Base-by-base conservation (phyloP, 2,113 vertebrate species). In the Setophaga coronata region DNA sequence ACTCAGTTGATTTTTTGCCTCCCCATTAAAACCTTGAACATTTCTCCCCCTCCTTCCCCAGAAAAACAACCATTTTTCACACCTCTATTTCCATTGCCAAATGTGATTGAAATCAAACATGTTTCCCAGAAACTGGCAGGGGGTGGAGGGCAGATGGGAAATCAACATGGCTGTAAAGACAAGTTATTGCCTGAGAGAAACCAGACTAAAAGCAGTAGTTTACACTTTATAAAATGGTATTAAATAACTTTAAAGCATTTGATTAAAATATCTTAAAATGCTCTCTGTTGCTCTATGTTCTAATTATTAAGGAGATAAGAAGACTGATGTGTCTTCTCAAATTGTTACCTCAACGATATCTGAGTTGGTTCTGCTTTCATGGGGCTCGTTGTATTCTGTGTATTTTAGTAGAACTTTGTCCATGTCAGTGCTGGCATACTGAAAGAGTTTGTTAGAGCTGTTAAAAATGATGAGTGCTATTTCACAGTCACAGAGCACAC, bases 401-500 rank as follows among this genome's bases (percentile, higher is more conserved):
- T 99, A 99, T 98, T 99, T 99, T 95, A 99, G 99, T 72, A 99
- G 98, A 96, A 99, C 99, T 98, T 99, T 99, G 98, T 99, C 99
- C 99, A 99, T 99, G 97, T 99, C 99, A 82, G 99, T 99, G 98
- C 99, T 99, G 97, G 99, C 99, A 78, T 99, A 99, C 98, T 99
- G 99, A 98, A 99, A 99, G 96, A 99, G 98, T 97, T 99, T 99
- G 98, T 99, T 99, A 95, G 99, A 99, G 98, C 99, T 99, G 99
- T 99, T 99, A 98, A 99, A 99, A 98, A 99, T 99, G 98, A 99
- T 99, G 98, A 99, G 99, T 81, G 99, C 99, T 87, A 99, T 99
- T 98, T 99, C 99, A 97, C 99, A 99, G 98, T 99, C 99, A 97
- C 99, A 99, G 89, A 99, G 99, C 95, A 99, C 99, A 95, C 99